Conservation (phyloP, 2,888 invertebrate species). For the Athetis lepigone region DNA sequence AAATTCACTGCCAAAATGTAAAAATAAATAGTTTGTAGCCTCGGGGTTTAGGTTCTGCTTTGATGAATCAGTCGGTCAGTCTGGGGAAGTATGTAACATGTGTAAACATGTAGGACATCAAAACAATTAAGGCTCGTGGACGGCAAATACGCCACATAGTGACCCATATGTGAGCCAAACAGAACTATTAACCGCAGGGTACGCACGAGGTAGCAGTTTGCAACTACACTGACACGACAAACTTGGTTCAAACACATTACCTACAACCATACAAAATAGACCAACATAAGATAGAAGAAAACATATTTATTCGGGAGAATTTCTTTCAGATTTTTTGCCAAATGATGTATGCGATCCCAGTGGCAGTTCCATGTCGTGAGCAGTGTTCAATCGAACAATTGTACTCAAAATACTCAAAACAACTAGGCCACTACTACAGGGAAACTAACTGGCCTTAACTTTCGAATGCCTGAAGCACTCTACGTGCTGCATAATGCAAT, state of each 20-base stretch:
- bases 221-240: slow-evolving; percentile 3
- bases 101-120: slow-evolving; percentile 7
- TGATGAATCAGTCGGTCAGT: no score
- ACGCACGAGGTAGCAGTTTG: slow-evolving; percentile 8
- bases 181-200: slow-evolving; percentile 31
- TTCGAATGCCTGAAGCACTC: slow-evolving; percentile 35
- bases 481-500: slow-evolving; percentile 47
- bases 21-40: no score
- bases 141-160: slow-evolving; percentile 13
- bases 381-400: slow-evolving; percentile 24
- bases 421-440: slow-evolving; percentile 30
- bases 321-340: neutral
- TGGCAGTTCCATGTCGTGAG: slow-evolving; percentile 4
- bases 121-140: slow-evolving; percentile 6
- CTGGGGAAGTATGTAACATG: no score
- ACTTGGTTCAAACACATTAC: neutral
- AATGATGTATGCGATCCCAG: neutral
- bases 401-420: slow-evolving; percentile 40
- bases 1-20: no score
- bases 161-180: slow-evolving; percentile 17
- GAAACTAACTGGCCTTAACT: slow-evolving; percentile 43
- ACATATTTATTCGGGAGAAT: no score
- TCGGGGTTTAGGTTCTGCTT: no score
- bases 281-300: neutral
- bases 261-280: neutral